Percentiles rank a stretch among this genome's conserved stretches.
phyloP scores from a whole-genome alignment of 2,888 invertebrate species.

The Melieria picta region DNA sequence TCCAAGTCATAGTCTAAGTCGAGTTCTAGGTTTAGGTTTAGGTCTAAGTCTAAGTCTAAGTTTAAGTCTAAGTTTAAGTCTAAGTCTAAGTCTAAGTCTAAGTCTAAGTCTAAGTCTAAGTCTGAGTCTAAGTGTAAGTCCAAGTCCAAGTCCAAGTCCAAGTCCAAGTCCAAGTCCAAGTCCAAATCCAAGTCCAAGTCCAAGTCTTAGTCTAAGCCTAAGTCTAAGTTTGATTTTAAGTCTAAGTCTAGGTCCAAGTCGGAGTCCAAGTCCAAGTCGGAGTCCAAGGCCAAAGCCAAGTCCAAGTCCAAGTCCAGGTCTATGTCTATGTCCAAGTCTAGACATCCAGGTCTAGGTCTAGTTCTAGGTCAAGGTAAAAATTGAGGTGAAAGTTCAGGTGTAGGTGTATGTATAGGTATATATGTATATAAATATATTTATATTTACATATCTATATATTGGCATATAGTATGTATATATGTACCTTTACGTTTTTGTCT shows the following conservation, averaged over 20 bases:
- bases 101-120: not conserved
- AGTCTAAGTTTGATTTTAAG: no score
- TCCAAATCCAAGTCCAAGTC: conserved; percentile 9
- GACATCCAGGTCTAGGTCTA: no score
- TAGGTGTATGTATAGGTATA: no score
- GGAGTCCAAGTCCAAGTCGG: not conserved
- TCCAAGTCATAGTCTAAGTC: conserved; percentile 8
- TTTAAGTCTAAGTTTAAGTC: conserved; percentile 1
- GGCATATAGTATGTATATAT: no score
- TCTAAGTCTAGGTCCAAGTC: conserved; percentile 1
- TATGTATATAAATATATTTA: no score
- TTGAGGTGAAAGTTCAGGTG: no score
- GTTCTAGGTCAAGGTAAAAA: no score
- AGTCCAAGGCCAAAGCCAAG: no score
- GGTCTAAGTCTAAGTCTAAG: not conserved
- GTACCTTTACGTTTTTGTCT: no score
- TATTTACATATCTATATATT: no score
- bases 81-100: conserved; percentile 8
- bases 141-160: not conserved
- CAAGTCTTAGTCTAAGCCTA: not conserved
- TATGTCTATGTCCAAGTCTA: no score
- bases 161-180: conserved; percentile 3
- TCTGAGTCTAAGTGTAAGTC: not conserved
- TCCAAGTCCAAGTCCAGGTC: no score
- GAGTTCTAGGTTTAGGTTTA: not conserved